Conservation (phyloP, 1,140 invertebrate genomes). For the Wiebesia pumilae region DNA sequence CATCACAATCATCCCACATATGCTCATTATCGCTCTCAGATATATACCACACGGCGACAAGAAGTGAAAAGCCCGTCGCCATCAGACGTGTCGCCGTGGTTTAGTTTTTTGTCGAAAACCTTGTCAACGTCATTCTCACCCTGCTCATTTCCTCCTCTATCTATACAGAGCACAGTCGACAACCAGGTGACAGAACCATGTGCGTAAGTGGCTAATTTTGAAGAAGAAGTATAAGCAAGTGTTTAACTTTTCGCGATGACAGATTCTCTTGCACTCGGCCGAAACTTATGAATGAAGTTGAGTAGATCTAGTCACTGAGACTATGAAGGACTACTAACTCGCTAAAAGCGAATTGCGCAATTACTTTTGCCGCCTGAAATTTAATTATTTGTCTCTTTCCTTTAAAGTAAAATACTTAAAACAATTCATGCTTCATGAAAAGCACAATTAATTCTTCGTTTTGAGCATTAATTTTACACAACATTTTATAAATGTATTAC, state of each 20-base stretch:
- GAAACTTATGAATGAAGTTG: not conserved
- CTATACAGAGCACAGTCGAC: not conserved
- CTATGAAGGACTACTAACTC: not conserved
- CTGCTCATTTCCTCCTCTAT: not conserved
- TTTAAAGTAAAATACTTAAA: too few species aligned
- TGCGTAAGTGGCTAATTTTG: slow-evolving; percentile 34
- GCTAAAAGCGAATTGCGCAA: not conserved
- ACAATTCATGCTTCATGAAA: too few species aligned
- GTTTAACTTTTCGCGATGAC: not conserved
- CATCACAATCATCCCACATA: not conserved
- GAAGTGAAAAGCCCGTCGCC: not conserved
- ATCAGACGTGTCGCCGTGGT: not conserved
- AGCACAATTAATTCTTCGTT: too few species aligned
- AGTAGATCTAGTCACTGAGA: not conserved
- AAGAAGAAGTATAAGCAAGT: not conserved
- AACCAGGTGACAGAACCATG: slow-evolving; percentile 5
- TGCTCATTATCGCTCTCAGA: not conserved
- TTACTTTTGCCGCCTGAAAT: not conserved
- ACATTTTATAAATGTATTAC: too few species aligned
- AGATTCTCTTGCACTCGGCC: not conserved
- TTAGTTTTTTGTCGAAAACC: not conserved
- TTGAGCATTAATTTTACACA: too few species aligned
- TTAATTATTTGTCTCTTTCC: not conserved
- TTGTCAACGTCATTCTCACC: slow-evolving; percentile 18
- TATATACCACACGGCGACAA: not conserved